Evolutionary conservation across 2,113 vertebrate genomes (phyloP).

Genomic region (Hiodon tergisus): DNA sequence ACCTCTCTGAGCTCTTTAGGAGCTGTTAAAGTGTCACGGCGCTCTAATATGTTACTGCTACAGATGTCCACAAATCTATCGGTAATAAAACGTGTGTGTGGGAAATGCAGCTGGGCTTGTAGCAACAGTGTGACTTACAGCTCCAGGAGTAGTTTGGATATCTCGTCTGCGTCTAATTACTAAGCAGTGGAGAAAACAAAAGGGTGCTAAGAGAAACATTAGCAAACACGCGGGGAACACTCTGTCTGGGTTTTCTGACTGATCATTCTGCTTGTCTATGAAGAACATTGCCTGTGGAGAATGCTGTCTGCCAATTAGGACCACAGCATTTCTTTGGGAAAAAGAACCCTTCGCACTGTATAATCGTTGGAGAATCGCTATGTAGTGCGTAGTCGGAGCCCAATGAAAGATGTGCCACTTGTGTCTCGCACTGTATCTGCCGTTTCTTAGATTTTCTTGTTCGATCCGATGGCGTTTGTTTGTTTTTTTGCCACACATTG

Average conservation of each 20-base stretch:
- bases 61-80: conserved; percentile 79
- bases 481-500: too few relatives aligned
- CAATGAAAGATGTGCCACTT: too few relatives aligned
- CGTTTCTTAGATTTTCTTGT: too few relatives aligned
- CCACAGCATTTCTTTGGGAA: neutral
- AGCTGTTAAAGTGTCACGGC: conserved; percentile 86
- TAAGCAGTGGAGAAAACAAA: conserved; percentile 4
- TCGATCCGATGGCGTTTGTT: too few relatives aligned
- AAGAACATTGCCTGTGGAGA: conserved; percentile 41
- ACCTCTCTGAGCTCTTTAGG: conserved; percentile 82
- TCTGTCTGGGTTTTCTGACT: conserved; percentile 19
- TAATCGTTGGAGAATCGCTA: too few relatives aligned
- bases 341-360: too few relatives aligned
- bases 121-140: conserved; percentile 48
- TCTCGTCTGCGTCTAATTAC: conserved; percentile 30
- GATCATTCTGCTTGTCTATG: too few relatives aligned
- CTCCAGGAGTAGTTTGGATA: conserved; percentile 28
- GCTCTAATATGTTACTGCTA: conserved; percentile 81
- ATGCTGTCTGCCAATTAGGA: conserved; percentile 1
- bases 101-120: conserved; percentile 55
- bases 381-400: too few relatives aligned
- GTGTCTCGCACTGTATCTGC: too few relatives aligned
- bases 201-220: neutral
- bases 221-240: conserved; percentile 1
- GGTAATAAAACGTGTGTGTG: conserved; percentile 83